Percentiles rank a stretch among this genome's conserved stretches.
Conservation (phyloP, 2,113 vertebrate species). For the Anguilla rostrata region DNA sequence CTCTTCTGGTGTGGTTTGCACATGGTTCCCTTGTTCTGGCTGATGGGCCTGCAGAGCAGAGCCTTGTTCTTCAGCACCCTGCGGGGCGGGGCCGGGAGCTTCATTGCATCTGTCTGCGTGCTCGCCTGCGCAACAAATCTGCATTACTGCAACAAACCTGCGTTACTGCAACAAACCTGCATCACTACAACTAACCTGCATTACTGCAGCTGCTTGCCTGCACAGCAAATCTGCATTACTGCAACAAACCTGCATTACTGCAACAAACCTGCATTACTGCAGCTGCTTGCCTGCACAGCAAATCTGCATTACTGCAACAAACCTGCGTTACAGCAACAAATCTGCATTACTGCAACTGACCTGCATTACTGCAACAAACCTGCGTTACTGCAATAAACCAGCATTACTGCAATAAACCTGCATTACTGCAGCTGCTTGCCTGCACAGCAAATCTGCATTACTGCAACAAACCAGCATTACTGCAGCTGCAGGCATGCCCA, state of each 20-base stretch:
- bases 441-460: no score
- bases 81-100: constrained; percentile 72
- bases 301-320: background rate
- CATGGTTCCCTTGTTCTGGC: constrained; percentile 90
- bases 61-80: constrained; percentile 95
- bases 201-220: background rate
- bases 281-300: background rate
- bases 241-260: no score
- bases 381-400: no score
- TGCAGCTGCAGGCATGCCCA: background rate
- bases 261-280: background rate
- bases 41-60: constrained; percentile 89
- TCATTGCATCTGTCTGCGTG: constrained; percentile 81
- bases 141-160: background rate
- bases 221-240: no score
- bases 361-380: background rate
- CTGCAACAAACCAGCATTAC: background rate
- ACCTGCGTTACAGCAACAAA: background rate
- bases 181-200: background rate
- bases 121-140: constrained; percentile 67
- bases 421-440: background rate
- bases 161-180: no score
- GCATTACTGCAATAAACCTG: background rate
- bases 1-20: constrained; percentile 86
- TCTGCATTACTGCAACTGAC: background rate